Conservation (phyloP, 2,797 vertebrate species). For the Aplochiton taeniatus region DNA sequence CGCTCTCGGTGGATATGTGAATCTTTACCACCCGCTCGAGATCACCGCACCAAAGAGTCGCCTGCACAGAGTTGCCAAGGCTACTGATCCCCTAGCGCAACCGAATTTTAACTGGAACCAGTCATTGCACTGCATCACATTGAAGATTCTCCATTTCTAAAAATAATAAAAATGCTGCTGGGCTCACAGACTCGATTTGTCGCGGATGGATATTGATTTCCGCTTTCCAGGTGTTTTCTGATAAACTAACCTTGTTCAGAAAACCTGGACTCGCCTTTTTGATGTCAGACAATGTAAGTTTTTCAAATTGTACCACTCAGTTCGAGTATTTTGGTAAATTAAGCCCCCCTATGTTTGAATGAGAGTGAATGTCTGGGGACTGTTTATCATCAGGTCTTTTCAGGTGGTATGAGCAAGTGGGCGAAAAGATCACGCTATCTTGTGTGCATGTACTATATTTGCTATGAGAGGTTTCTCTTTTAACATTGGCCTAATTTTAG, state of each 20-base stretch:
- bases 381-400: too few relatives aligned
- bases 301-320: constrained; percentile 12
- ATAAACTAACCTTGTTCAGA: constrained; percentile 50
- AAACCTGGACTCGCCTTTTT: constrained; percentile 73
- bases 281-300: constrained; percentile 82
- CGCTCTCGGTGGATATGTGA: constrained; percentile 55
- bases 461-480: too few relatives aligned
- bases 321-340: neutral
- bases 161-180: constrained; percentile 47
- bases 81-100: constrained; percentile 50
- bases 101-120: constrained; percentile 33
- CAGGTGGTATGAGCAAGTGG: too few relatives aligned
- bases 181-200: constrained; percentile 35
- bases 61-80: constrained; percentile 52
- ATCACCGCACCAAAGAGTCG: constrained; percentile 38
- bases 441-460: too few relatives aligned
- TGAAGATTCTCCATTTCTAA: constrained; percentile 18
- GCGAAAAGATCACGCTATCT: too few relatives aligned
- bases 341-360: too few relatives aligned
- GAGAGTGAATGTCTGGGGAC: too few relatives aligned
- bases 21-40: constrained; percentile 35
- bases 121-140: constrained; percentile 43
- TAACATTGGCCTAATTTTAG: too few relatives aligned
- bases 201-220: constrained; percentile 56
- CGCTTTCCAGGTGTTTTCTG: constrained; percentile 54